Base-by-base conservation (phyloP, 2,113 vertebrate species). In the Trogon surrucura region DNA sequence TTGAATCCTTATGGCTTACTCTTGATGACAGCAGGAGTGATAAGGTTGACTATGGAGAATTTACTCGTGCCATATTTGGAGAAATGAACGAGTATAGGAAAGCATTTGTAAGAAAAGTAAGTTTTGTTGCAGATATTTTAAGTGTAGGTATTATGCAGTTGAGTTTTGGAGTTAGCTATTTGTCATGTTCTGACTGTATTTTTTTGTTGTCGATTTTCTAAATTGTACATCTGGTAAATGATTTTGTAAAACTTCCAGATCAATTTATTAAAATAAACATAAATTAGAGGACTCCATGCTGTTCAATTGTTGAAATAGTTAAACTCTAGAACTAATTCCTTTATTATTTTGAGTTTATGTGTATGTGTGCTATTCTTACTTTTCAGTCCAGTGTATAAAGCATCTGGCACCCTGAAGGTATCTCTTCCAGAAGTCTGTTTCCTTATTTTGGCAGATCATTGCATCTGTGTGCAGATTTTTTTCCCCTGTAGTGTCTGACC, bases 11-110 rank as follows among this genome's bases (percentile, higher is more conserved):
- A 21, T 98, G 98, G 98, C 64, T 95, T 85, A 92, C 98, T 90
- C 94, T 98, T 81, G 96, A 96, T 88, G 91, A 90, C 3, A 93
- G 44, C 73, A 91, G 82, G 56, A 91, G 93, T 50, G 91, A 44
- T 50, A 92, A 84, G 23, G 94, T 98, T 2, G 95, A 98, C 85
- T 98, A 96, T 11, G 87, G 95, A 90, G 97, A 97, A 80, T 98
- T 98, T 85, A 97, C 77, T 80, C 96, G 38, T 79, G 97, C 95
- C 5, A 3, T 98, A 79, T 92, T 98, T 91, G 98, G 98, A 95
- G 98, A 99, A 97, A 99, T 99, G 98, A 98, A 96, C 70, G 98
- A 99, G 92, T 97, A 98, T 45, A 98, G 98, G 81, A 98, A 99
- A 96, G 93, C 97, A 5, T 97, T 98, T 94, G 98, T 98, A 83